phyloP scores from a whole-genome alignment of 2,888 invertebrate genomes.

The Leucoma salicis region DNA sequence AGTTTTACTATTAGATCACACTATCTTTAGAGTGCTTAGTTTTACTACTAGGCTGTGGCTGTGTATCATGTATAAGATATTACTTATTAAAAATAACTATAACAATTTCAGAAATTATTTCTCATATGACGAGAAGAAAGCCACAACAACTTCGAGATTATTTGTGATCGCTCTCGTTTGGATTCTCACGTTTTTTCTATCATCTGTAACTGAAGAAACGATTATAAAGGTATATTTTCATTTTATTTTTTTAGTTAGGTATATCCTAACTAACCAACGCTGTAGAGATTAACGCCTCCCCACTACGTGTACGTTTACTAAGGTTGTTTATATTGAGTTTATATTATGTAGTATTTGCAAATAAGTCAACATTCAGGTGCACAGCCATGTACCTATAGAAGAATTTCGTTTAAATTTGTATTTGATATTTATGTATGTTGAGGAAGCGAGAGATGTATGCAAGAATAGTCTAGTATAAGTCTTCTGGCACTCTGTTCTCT shows the following conservation, averaged over 20 bases:
- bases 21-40: too few species aligned
- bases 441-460: too few species aligned
- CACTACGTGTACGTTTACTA: neutral
- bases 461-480: too few species aligned
- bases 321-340: neutral
- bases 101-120: slow-evolving; percentile 50
- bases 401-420: too few species aligned
- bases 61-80: too few species aligned
- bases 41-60: too few species aligned
- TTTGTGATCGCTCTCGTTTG: slow-evolving; percentile 57
- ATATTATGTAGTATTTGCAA: neutral
- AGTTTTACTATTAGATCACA: too few species aligned
- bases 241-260: neutral
- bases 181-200: slow-evolving; percentile 57
- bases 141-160: slow-evolving; percentile 44
- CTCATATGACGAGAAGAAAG: slow-evolving; percentile 32
- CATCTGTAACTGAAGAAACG: slow-evolving; percentile 47
- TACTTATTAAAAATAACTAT: too few species aligned
- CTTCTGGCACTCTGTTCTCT: too few species aligned
- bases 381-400: too few species aligned
- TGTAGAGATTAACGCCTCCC: neutral
- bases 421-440: too few species aligned
- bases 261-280: too few species aligned
- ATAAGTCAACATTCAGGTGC: neutral
- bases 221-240: slow-evolving; percentile 46